A percentile compares a stretch with the other conserved stretches of the same genome.
These are phyloP conservation scores for Margarornis squamiger DNA, from an alignment of 2,797 vertebrate species.

Conservation along the genomic window DNA sequence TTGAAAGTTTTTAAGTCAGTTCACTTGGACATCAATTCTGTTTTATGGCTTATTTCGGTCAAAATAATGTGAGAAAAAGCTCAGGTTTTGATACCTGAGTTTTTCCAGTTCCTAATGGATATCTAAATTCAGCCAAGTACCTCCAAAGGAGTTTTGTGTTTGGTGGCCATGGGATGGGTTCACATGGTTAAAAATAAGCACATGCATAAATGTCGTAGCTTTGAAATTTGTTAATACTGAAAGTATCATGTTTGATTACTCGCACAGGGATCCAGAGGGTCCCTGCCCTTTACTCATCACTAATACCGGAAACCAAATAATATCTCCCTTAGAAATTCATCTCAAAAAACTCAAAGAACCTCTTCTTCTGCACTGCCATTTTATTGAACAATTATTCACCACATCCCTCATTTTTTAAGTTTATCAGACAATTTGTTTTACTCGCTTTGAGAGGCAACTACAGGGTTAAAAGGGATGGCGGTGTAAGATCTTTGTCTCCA, in stretches of 20 bases:
- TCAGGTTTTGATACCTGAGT: background rate
- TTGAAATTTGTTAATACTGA: background rate
- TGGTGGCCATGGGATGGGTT: background rate
- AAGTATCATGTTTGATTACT: background rate
- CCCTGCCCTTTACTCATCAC: background rate
- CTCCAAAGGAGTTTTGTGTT: background rate
- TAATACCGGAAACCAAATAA: rapidly evolving
- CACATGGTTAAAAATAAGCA: background rate
- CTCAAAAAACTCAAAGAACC: background rate
- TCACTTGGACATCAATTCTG: background rate
- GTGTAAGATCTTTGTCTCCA: background rate
- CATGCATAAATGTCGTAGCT: background rate
- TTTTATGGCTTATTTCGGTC: background rate
- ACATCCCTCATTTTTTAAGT: rapidly evolving
- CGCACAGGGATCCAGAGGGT: background rate
- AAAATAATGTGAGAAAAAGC: background rate
- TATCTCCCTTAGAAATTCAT: background rate
- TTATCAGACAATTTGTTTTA: background rate
- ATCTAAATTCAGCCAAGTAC: background rate
- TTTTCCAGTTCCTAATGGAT: background rate
- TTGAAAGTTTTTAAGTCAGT: background rate
- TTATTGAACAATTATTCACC: background rate
- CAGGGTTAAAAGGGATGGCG: rapidly evolving
- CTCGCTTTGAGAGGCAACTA: background rate
- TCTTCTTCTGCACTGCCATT: background rate